phyloP scores from a whole-genome alignment of 2,797 vertebrate genomes.

The Lacerta agilis region DNA sequence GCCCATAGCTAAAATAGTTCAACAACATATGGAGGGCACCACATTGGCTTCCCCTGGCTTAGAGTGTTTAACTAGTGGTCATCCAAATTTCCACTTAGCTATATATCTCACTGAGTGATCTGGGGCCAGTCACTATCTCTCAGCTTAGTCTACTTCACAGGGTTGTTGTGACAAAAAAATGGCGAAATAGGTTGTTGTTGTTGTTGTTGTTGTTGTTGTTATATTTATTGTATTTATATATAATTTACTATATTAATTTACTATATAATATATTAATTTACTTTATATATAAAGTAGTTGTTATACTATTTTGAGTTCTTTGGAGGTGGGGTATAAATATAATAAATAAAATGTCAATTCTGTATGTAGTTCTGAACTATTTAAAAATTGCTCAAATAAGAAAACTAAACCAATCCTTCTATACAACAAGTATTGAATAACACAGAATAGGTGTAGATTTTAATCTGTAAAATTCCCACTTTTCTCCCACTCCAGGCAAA shows the following conservation, averaged over 20 bases:
- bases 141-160: background rate
- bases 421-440: background rate
- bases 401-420: background rate
- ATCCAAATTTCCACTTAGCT: background rate
- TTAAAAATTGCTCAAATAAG: background rate
- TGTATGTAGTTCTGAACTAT: background rate
- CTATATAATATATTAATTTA: no score
- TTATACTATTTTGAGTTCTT: background rate
- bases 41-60: no score
- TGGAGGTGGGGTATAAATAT: background rate
- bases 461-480: background rate
- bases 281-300: background rate
- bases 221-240: no score
- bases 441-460: background rate
- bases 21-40: no score
- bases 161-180: background rate
- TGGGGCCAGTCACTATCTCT: background rate
- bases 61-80: no score
- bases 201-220: no score
- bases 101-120: background rate
- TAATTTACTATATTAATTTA: no score
- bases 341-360: background rate
- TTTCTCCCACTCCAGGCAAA: background rate
- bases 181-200: no score
- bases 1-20: no score